A percentile compares a stretch with the other conserved stretches of the same genome.
These are phyloP conservation scores for Trichonephila clavata DNA, from an alignment of 1,140 invertebrate species.

Conservation along the genomic window DNA sequence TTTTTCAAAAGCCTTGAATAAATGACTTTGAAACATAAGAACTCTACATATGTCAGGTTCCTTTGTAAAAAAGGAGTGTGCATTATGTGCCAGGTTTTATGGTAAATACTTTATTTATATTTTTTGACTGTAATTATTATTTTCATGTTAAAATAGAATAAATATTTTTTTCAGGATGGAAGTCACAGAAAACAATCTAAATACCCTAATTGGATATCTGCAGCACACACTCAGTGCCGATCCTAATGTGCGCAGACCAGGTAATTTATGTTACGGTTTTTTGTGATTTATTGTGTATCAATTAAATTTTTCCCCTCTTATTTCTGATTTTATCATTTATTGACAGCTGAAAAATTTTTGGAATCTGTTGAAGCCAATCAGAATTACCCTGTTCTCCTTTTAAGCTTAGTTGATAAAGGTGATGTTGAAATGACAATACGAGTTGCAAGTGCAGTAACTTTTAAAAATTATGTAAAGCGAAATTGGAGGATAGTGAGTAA, in stretches of 20 bases:
- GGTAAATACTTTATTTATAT: too few species aligned
- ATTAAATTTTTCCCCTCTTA: background rate
- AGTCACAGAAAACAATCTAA: slow-evolving; percentile 90
- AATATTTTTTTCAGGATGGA: slow-evolving; percentile 85
- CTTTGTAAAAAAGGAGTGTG: too few species aligned
- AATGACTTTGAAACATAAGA: too few species aligned
- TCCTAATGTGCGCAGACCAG: slow-evolving; percentile 88
- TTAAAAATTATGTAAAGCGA: slow-evolving; percentile 98
- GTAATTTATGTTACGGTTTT: slow-evolving; percentile 82
- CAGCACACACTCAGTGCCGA: slow-evolving; percentile 94
- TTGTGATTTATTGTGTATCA: background rate
- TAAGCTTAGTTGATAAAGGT: slow-evolving; percentile 90
- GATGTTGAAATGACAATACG: slow-evolving; percentile 89
- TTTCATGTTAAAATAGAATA: background rate
- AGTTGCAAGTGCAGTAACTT: slow-evolving; percentile 93
- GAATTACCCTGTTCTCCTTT: slow-evolving; percentile 93
- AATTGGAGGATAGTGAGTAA: slow-evolving; percentile 93
- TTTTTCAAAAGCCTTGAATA: too few species aligned
- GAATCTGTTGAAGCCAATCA: slow-evolving; percentile 94
- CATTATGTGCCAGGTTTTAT: too few species aligned
- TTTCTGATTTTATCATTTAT: background rate
- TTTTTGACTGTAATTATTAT: background rate
- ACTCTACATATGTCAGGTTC: too few species aligned
- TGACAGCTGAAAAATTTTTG: slow-evolving; percentile 92
- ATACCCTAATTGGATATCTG: slow-evolving; percentile 90